Conservation (phyloP, 1,140 invertebrate genomes). For the Macrobrachium nipponense region DNA sequence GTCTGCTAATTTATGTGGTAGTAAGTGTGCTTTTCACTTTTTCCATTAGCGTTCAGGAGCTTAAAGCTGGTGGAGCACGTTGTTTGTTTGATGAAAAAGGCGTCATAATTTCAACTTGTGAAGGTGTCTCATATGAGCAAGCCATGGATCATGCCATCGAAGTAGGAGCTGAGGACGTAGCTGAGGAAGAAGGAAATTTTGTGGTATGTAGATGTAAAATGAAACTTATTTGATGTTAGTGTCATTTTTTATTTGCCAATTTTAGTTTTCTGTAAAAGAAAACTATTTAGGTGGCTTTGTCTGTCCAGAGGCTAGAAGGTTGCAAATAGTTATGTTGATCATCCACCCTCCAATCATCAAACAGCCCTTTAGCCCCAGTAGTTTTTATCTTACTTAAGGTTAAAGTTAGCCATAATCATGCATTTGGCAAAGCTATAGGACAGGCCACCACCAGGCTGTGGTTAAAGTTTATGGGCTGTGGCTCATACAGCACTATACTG, state of each 20-base stretch:
- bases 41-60: slow-evolving; percentile 32
- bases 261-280: too few species aligned
- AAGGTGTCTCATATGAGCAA: slow-evolving; percentile 69
- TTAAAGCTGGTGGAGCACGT: background rate
- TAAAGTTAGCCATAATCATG: too few species aligned
- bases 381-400: too few species aligned
- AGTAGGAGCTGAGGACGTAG: slow-evolving; percentile 75
- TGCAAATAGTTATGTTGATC: too few species aligned
- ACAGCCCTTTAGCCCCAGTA: too few species aligned
- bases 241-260: background rate
- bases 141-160: slow-evolving; percentile 76
- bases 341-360: too few species aligned
- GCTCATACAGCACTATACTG: too few species aligned
- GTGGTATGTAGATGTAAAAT: slow-evolving; percentile 29
- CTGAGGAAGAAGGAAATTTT: slow-evolving; percentile 67
- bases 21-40: background rate
- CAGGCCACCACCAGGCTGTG: too few species aligned
- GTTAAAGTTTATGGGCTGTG: too few species aligned
- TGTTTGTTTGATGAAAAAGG: slow-evolving; percentile 66
- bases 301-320: too few species aligned
- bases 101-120: slow-evolving; percentile 67
- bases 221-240: background rate
- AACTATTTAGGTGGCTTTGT: too few species aligned
- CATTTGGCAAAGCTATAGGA: too few species aligned
- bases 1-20: background rate